A percentile compares a stretch with the other conserved stretches of the same genome.
These are phyloP conservation scores for Zoanthus sansibaricus DNA, from an alignment of 92 coral and sea anemone species.

Conservation along the genomic window DNA sequence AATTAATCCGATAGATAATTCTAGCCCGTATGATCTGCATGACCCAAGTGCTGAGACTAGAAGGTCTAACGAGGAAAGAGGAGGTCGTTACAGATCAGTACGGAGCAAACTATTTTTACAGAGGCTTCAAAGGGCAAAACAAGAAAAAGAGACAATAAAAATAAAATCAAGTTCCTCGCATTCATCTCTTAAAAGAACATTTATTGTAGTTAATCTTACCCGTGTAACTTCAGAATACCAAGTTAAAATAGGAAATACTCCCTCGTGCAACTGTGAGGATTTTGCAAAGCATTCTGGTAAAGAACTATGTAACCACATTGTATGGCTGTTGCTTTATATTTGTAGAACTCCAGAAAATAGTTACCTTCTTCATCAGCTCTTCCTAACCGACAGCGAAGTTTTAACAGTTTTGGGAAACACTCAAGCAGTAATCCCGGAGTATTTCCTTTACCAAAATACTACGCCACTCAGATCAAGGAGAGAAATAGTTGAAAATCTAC, in stretches of 20 bases:
- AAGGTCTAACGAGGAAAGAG: slow-evolving; percentile 31
- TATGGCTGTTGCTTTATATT: background rate
- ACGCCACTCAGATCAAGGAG: too few relatives aligned
- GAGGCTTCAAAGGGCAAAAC: slow-evolving; percentile 47
- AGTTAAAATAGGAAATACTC: background rate
- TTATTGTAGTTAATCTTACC: background rate
- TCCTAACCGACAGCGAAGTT: background rate
- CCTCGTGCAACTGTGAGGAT: background rate
- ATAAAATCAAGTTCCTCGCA: too few relatives aligned
- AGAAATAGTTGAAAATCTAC: too few relatives aligned
- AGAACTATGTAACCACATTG: background rate
- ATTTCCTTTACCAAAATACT: too few relatives aligned
- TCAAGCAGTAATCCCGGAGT: too few relatives aligned
- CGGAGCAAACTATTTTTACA: slow-evolving; percentile 42
- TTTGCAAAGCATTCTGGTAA: background rate
- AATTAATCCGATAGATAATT: background rate
- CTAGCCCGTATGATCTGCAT: slow-evolving; percentile 36
- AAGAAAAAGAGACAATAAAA: slow-evolving; percentile 53
- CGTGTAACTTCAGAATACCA: background rate
- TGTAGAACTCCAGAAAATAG: background rate
- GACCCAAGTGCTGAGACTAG: slow-evolving; percentile 47
- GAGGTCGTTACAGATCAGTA: slow-evolving; percentile 41
- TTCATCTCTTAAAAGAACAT: background rate
- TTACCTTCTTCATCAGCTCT: too few relatives aligned
- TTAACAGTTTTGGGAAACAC: background rate